These are phyloP conservation scores for Thyatira batis DNA, from an alignment of 2,888 invertebrate species.

Conservation along the genomic window DNA sequence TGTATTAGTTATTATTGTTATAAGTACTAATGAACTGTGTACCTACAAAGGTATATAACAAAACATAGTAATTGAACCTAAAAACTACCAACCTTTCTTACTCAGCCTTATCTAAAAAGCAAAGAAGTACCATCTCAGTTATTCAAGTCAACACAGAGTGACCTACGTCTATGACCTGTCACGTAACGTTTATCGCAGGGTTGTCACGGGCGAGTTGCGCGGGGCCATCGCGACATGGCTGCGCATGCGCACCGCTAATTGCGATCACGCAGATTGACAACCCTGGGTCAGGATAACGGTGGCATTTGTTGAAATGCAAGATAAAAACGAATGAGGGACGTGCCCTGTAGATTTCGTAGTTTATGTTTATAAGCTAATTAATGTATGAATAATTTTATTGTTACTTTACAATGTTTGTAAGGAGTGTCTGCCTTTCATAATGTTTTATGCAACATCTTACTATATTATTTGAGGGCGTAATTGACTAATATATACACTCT, in stretches of 20 bases:
- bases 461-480: too few species aligned
- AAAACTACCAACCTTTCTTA: background rate
- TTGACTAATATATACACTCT: too few species aligned
- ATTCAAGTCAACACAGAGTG: slow-evolving; percentile 26
- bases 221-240: slow-evolving; percentile 31
- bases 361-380: slow-evolving; percentile 17
- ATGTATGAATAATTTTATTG: slow-evolving; percentile 4
- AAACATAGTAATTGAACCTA: too few species aligned
- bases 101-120: background rate
- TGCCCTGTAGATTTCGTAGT: slow-evolving; percentile 25
- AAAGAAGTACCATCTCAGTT: slow-evolving; percentile 8
- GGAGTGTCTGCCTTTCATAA: background rate
- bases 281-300: slow-evolving; percentile 54
- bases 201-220: slow-evolving; percentile 17
- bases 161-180: slow-evolving; percentile 35
- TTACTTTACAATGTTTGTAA: background rate
- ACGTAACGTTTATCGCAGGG: slow-evolving; percentile 47
- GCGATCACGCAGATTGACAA: slow-evolving; percentile 42
- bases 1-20: too few species aligned
- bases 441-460: background rate
- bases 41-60: too few species aligned
- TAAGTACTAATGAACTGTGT: too few species aligned
- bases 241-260: slow-evolving; percentile 56
- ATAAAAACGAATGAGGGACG: slow-evolving; percentile 31
- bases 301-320: slow-evolving; percentile 35